These are phyloP conservation scores for Ceyx cyanopectus DNA, from an alignment of 2,113 vertebrate genomes.

Conservation along the genomic window DNA sequence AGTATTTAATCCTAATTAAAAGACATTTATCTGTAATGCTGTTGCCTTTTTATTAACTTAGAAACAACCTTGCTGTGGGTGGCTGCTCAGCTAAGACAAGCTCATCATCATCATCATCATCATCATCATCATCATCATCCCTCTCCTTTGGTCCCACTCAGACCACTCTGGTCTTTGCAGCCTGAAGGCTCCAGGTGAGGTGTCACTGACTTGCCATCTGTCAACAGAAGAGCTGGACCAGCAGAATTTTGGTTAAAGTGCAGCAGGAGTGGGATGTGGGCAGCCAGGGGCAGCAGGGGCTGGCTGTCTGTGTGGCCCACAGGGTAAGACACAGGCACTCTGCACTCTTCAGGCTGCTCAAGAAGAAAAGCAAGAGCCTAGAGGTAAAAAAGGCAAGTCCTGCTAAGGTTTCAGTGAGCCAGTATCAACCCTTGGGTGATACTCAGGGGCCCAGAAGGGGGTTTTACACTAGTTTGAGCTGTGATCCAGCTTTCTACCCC, in stretches of 20 bases:
- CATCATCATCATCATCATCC: background rate
- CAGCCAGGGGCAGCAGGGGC: background rate
- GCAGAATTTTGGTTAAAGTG: background rate
- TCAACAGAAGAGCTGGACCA: background rate
- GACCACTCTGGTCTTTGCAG: background rate
- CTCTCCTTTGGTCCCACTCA: background rate
- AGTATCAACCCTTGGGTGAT: background rate
- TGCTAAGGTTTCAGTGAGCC: background rate
- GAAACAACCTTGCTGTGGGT: slow-evolving; percentile 36
- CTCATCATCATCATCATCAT: background rate
- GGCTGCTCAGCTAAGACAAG: background rate
- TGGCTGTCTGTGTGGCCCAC: accelerated
- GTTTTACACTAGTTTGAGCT: background rate
- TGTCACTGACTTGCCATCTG: accelerated
- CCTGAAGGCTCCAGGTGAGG: background rate
- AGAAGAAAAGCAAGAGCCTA: background rate
- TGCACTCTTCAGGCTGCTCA: accelerated
- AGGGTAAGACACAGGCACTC: background rate
- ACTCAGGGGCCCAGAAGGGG: background rate
- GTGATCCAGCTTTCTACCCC: background rate
- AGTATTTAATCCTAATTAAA: slow-evolving; percentile 98
- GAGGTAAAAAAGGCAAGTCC: background rate
- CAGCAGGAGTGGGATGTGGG: background rate
- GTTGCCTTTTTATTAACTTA: slow-evolving; percentile 74
- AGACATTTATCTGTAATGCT: slow-evolving; percentile 83